Conservation (phyloP, 2,888 invertebrate genomes). For the Lymantria dispar region DNA sequence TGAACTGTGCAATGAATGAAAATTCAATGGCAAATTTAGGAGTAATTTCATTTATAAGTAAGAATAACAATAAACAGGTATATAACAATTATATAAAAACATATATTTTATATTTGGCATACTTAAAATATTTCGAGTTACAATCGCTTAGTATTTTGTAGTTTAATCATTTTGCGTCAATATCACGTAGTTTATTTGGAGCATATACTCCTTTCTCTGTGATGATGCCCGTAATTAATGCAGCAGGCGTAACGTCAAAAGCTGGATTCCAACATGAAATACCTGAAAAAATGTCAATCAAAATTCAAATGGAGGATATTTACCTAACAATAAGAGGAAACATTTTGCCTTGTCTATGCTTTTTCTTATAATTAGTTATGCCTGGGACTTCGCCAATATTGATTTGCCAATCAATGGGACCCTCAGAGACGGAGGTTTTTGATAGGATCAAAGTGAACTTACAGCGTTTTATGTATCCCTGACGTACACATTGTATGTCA, state of each 20-base stretch:
- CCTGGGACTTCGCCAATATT: no score
- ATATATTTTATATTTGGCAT: slow-evolving; percentile 23
- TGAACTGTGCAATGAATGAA: no score
- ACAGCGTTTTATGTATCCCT: no score
- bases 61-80: slow-evolving; percentile 1
- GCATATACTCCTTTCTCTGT: slow-evolving; percentile 95
- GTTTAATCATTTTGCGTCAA: slow-evolving; percentile 35
- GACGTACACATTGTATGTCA: no score
- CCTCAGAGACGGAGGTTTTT: no score
- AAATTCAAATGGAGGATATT: no score
- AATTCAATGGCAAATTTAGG: no score
- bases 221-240: slow-evolving; percentile 95
- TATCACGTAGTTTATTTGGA: slow-evolving; percentile 76
- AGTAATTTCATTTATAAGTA: background rate
- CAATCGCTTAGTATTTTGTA: slow-evolving; percentile 11
- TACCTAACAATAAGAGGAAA: no score
- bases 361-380: no score
- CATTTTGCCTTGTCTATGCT: no score
- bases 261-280: slow-evolving; percentile 99
- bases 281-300: slow-evolving; percentile 76
- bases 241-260: slow-evolving; percentile 98
- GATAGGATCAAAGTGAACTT: no score
- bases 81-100: slow-evolving; percentile 36
- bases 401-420: no score
- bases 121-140: slow-evolving; percentile 28